These are phyloP conservation scores for Strix aluco DNA, from an alignment of 2,113 vertebrate species.

Conservation along the genomic window DNA sequence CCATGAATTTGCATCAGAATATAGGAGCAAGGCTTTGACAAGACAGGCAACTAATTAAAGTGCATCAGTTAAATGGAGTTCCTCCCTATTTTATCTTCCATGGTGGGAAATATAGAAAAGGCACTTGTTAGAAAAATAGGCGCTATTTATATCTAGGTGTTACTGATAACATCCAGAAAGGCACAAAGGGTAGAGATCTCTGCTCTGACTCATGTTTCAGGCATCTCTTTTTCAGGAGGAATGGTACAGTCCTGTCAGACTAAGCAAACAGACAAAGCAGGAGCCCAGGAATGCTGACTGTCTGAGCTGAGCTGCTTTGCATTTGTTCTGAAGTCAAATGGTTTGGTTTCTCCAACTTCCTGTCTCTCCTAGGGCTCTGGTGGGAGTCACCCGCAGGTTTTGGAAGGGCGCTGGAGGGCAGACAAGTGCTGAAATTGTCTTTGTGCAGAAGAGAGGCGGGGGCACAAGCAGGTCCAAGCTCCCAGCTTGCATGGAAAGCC, in stretches of 20 bases:
- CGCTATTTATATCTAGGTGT: neutral
- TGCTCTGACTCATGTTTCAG: neutral
- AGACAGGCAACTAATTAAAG: neutral
- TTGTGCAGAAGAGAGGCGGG: neutral
- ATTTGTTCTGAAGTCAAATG: neutral
- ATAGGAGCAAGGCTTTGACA: neutral
- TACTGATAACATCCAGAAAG: neutral
- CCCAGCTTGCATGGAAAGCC: neutral
- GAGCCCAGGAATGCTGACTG: fast-evolving
- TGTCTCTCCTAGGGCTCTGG: neutral
- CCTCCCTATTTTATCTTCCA: neutral
- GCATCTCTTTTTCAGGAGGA: neutral
- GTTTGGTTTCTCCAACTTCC: neutral
- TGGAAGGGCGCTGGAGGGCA: neutral
- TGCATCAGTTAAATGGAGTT: neutral
- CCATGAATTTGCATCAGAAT: neutral
- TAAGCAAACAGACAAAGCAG: neutral
- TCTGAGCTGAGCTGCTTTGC: neutral
- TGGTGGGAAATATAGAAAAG: neutral
- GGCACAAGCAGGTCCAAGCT: neutral
- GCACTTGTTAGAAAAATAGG: neutral
- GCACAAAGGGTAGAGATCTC: neutral
- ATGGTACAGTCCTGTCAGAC: fast-evolving
- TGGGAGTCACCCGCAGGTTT: fast-evolving
- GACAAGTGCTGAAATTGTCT: fast-evolving